Base-by-base conservation (phyloP, 37 sponge, comb jelly and placozoan species). In the Spongilla lacustris region DNA sequence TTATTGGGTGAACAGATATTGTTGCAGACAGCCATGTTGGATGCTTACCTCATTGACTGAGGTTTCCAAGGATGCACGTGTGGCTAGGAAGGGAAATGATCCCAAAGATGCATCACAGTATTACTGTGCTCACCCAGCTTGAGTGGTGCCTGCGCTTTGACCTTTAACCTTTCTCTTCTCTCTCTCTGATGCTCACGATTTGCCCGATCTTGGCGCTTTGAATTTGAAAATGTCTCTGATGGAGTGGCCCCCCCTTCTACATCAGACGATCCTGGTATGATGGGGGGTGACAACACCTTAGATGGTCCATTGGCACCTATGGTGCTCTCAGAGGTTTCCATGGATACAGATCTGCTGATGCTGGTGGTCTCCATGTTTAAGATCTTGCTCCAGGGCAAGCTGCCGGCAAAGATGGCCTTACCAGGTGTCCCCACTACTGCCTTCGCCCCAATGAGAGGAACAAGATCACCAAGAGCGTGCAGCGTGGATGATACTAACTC, bases 401-500 rank as follows among this genome's bases (percentile, higher is more conserved):
- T 33, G 38, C 91, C 89, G 69, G 75, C 34, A 50, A 94, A 94
- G 36, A 94, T 41, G 0, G 30, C 13, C 1, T 58, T 84, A 28
- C 92, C 36, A 2, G 78, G 12, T 12, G 89, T 91, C 21, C 95
- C 95, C 80, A 94, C 73, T 31, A 94, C 86, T 11, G 69, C 71
- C n/a, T 87, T 89, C 24, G 89, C 71, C 37, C 95, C 95, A 8
- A 91, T 23, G 34, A 85, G 73, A 28, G 83, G 84, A 25, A 94
- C 92, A 25, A 91, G 89, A 25, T 77, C 85, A 0, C 83, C 89
- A 74, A 94, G 80, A 12, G 89, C 92, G 19, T 77, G 82, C 32
- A 94, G 77, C 22, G 95, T 94, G 36, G 83, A 83, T 26, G 88
- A 82, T 2, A 94, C 92, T 36, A 91, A 4, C 24, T 88, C 86